Evolutionary conservation across 2,888 invertebrate species (phyloP).

Genomic region (Protonemura montana): DNA sequence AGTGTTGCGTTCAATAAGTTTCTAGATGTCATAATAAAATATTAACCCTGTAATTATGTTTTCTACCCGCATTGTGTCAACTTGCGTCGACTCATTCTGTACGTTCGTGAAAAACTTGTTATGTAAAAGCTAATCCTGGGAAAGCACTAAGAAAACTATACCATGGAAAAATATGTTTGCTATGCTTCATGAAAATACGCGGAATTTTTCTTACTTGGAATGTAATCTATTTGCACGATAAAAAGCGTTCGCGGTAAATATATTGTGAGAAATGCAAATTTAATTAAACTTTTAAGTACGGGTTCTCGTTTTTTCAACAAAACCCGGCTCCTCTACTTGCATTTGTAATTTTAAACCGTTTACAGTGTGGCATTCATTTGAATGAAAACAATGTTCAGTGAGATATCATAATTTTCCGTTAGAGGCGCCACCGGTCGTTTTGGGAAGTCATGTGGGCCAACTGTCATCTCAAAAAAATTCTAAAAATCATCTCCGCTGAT

Average conservation of each 20-base stretch:
- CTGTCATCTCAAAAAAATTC: too few species aligned
- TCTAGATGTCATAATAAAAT: neutral
- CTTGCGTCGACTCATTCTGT: neutral
- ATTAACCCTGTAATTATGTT: neutral
- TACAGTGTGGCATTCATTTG: too few species aligned
- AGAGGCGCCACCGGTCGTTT: too few species aligned
- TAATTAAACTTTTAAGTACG: neutral
- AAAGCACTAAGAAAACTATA: neutral
- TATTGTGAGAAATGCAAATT: neutral
- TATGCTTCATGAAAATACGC: conserved; percentile 7
- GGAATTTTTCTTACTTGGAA: neutral
- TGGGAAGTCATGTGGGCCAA: too few species aligned
- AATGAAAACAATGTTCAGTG: too few species aligned
- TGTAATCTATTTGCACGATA: neutral
- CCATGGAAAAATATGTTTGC: neutral
- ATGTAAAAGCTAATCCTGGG: neutral
- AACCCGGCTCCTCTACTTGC: neutral
- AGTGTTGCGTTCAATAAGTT: neutral
- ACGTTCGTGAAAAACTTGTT: neutral
- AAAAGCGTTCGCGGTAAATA: neutral
- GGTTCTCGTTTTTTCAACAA: neutral
- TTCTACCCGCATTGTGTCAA: neutral
- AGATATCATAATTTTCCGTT: too few species aligned
- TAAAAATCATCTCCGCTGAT: too few species aligned
- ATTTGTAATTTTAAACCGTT: too few species aligned